Percentiles rank a stretch among this genome's conserved stretches.
Conservation (phyloP, 35 echinoderm and acorn worm genomes). For the Diadema setosum region DNA sequence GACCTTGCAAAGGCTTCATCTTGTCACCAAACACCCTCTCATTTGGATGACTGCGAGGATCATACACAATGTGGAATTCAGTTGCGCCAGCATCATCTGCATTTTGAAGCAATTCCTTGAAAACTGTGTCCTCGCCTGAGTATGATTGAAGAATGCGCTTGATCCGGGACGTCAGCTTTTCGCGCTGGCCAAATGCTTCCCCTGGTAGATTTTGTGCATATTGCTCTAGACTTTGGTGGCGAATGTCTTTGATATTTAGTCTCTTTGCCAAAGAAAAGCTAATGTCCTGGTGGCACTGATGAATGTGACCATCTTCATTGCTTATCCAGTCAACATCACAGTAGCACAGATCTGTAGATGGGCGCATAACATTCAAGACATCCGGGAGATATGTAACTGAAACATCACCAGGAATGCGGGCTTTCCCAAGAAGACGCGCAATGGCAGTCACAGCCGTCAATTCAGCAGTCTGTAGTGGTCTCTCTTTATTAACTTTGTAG, state of each 20-base stretch:
- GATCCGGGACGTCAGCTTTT: conserved; percentile 71
- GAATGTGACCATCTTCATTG: neutral
- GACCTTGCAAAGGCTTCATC: conserved; percentile 57
- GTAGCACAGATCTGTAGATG: neutral
- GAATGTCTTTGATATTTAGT: conserved; percentile 42
- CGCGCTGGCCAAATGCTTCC: conserved; percentile 69
- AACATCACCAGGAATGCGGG: neutral
- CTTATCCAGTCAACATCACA: conserved; percentile 46
- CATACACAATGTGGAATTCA: conserved; percentile 84
- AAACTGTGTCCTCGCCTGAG: conserved; percentile 51
- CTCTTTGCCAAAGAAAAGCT: neutral
- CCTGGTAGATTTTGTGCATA: conserved; percentile 13
- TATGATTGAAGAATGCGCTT: conserved; percentile 72
- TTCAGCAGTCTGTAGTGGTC: neutral
- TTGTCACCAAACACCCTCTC: conserved; percentile 32
- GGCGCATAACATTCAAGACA: neutral
- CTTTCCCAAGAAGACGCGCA: neutral
- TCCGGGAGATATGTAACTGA: conserved; percentile 39
- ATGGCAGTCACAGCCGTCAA: neutral
- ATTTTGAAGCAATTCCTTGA: conserved; percentile 96
- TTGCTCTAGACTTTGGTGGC: conserved; percentile 25
- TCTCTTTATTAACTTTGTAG: neutral
- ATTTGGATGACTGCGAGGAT: conserved; percentile 19
- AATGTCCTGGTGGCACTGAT: conserved; percentile 27
- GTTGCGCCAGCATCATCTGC: conserved; percentile 91